Evolutionary conservation across 2,113 vertebrate genomes (phyloP), one percentile per base, ranked within the genome.

Genomic region (Nerophis lumbriciformis): DNA sequence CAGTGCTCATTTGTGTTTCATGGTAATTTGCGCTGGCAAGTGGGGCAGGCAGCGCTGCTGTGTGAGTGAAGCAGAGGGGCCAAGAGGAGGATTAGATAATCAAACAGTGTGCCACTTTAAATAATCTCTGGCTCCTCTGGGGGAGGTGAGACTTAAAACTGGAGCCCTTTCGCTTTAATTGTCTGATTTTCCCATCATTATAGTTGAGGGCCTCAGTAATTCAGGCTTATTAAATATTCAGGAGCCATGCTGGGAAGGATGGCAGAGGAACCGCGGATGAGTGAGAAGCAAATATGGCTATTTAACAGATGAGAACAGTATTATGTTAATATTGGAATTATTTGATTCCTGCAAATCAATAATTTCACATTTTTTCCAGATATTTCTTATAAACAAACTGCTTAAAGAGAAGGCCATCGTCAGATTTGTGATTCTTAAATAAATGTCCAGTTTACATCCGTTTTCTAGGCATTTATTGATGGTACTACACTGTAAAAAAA

Each of bases 181-280:
- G 87, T 85, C 87, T 90, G 78, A 84, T 87, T 88, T 85, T 83
- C 87, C 83, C 77, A 84, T 90, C 88, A 89, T 91, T 91, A 91
- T 79, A 81, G 87, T 87, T 85, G 85, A 93, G 84, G 76, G 78
- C 76, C 90, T 84, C 84, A 68, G 87, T 88, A 88, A 92, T 87
- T 91, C 86, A 87, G 71, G 63, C 65, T 82, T 76, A 91, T 88
- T 87, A 90, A 91, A 90, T 88, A 91, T 91, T 90, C 90, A 90
- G 87, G 77, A 84, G 76, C 84, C 85, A 85, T 80, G 75, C 84
- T 8, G 36, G 71, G 75, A 67, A 81, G 50, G 68, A 81, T 73
- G 68, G 80, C 73, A 68, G 84, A 83, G 62, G 59, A 51, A 56
- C 42, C 21, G 8, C 10, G 35, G 56, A 61, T 67, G 53, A 59